phyloP scores from a whole-genome alignment of 2,113 vertebrate species.

The Cichladusa arquata region DNA sequence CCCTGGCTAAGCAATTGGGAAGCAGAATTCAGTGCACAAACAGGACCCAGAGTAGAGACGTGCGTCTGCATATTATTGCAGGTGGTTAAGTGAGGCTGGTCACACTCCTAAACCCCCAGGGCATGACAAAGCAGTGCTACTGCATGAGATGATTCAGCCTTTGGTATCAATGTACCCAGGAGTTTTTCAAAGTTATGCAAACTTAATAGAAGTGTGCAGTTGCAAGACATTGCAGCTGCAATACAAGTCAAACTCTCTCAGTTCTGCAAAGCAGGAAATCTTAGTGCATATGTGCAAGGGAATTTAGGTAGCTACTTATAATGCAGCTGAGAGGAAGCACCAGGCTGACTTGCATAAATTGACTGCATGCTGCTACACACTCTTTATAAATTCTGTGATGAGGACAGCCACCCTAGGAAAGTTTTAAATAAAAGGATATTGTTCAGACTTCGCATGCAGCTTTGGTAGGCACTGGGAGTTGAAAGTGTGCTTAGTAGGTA shows the following conservation, averaged over 20 bases:
- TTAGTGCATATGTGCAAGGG: neutral
- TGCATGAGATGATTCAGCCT: neutral
- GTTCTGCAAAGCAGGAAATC: neutral
- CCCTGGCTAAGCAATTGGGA: neutral
- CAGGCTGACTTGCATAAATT: neutral
- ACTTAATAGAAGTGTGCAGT: neutral
- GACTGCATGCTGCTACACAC: neutral
- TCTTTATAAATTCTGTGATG: neutral
- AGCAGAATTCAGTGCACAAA: neutral
- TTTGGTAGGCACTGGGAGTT: neutral
- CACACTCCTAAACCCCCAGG: neutral
- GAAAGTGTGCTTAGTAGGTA: neutral
- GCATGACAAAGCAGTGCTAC: neutral
- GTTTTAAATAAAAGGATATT: neutral
- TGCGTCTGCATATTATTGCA: neutral
- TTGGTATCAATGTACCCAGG: neutral
- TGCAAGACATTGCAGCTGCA: neutral
- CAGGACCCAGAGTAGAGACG: neutral
- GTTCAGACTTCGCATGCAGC: neutral
- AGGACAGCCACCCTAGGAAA: neutral
- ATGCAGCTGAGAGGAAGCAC: neutral
- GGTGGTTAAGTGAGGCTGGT: neutral
- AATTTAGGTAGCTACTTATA: neutral
- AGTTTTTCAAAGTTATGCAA: neutral
- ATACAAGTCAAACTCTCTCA: neutral